A percentile compares a stretch with the other conserved stretches of the same genome.
These are phyloP conservation scores for Stratiomys singularior DNA, from an alignment of 2,888 invertebrate species.

Conservation along the genomic window DNA sequence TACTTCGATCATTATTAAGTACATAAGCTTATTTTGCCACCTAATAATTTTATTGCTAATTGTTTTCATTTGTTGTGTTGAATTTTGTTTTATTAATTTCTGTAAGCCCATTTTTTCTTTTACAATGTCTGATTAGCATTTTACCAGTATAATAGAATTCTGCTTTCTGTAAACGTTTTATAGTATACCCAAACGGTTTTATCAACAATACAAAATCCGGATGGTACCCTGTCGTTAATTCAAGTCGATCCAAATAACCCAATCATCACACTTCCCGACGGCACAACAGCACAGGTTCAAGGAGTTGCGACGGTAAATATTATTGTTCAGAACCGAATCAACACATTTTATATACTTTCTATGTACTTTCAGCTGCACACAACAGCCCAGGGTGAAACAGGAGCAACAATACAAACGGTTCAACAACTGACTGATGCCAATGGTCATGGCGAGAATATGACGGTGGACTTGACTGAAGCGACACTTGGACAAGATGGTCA, in stretches of 20 bases:
- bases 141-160: background rate
- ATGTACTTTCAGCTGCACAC: constrained; percentile 71
- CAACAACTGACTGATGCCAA: constrained; percentile 76
- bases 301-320: constrained; percentile 68
- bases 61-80: too few species aligned
- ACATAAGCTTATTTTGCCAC: too few species aligned
- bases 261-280: constrained; percentile 94
- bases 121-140: too few species aligned
- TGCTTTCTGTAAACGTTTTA: constrained; percentile 43
- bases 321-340: background rate
- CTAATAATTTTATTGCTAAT: too few species aligned
- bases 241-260: constrained; percentile 95
- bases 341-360: constrained; percentile 47
- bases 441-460: constrained; percentile 81
- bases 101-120: too few species aligned
- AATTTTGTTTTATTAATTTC: too few species aligned
- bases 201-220: constrained; percentile 95
- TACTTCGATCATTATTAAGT: too few species aligned
- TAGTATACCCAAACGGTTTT: constrained; percentile 90
- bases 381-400: constrained; percentile 70
- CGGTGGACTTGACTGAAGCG: constrained; percentile 92
- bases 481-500: constrained; percentile 93
- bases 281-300: constrained; percentile 93
- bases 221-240: constrained; percentile 95
- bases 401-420: constrained; percentile 71